A percentile compares a stretch with the other conserved stretches of the same genome.
These are phyloP conservation scores for Platanista minor DNA, from an alignment of 2,113 vertebrate genomes.

Conservation along the genomic window DNA sequence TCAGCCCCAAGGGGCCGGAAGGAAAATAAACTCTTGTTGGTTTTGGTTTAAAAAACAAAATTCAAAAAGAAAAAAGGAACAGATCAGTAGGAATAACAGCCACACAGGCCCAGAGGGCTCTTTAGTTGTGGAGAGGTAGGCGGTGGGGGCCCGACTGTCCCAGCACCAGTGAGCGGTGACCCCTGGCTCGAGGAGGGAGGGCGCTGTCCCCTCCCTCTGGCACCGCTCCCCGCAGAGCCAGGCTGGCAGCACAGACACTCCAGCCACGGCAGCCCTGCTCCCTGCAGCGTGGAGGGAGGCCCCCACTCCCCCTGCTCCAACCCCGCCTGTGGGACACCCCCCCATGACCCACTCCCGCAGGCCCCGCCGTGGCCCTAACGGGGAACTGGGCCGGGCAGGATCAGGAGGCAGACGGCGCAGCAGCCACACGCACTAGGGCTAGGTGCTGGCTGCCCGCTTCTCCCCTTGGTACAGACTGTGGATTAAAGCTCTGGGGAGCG, in stretches of 20 bases:
- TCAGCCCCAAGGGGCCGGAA: slow-evolving; percentile 45
- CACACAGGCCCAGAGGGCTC: slow-evolving; percentile 58
- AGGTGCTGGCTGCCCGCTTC: neutral
- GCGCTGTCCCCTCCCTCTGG: neutral
- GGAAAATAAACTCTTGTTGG: slow-evolving; percentile 48
- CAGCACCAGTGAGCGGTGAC: neutral
- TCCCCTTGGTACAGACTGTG: slow-evolving; percentile 68
- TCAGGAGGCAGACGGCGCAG: slow-evolving; percentile 56
- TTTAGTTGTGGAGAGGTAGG: slow-evolving; percentile 67
- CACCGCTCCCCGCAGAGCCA: slow-evolving; percentile 21
- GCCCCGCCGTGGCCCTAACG: neutral
- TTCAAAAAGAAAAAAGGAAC: neutral
- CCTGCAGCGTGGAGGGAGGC: neutral
- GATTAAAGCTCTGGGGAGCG: slow-evolving; percentile 73
- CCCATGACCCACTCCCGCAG: neutral
- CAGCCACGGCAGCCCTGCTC: neutral
- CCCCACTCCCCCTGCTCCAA: neutral
- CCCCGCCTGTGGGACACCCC: neutral
- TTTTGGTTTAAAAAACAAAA: slow-evolving; percentile 70
- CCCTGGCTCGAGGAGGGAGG: slow-evolving; percentile 10
- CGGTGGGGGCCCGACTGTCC: slow-evolving; percentile 46
- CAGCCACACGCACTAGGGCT: neutral
- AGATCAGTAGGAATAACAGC: slow-evolving; percentile 71
- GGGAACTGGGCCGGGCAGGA: neutral
- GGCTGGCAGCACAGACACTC: neutral